Conservation (phyloP, 2,797 vertebrate genomes). For the Ambastaia sidthimunki region DNA sequence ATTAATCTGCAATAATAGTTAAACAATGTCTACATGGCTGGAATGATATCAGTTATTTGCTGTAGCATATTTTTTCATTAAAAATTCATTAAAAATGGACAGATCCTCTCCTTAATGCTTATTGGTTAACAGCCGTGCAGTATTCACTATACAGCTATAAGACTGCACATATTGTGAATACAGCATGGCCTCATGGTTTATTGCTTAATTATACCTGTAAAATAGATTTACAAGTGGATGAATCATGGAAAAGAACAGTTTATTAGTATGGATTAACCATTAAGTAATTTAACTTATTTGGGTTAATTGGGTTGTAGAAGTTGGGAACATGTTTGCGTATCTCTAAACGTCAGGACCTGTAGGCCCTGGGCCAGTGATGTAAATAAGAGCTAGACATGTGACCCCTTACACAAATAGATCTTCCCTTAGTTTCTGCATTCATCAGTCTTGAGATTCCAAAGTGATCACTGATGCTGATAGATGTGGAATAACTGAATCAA, state of each 20-base stretch:
- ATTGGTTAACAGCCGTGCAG: too few species aligned
- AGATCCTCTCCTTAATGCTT: too few species aligned
- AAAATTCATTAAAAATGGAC: neutral
- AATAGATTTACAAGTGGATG: too few species aligned
- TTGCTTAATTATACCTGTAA: too few species aligned
- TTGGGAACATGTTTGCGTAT: neutral
- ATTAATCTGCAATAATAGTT: neutral
- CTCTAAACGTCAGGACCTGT: neutral
- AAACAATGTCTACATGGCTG: neutral
- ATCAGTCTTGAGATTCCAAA: neutral
- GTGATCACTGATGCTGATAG: constrained; percentile 16
- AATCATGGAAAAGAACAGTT: too few species aligned
- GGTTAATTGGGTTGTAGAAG: neutral
- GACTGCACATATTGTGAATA: too few species aligned
- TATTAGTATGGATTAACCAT: neutral
- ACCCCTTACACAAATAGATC: constrained; percentile 42
- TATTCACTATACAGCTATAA: too few species aligned
- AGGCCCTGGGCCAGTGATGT: constrained; percentile 37
- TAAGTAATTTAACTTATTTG: neutral
- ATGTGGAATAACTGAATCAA: neutral
- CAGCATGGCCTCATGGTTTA: too few species aligned
- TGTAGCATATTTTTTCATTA: neutral
- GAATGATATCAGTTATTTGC: neutral
- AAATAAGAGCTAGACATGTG: constrained; percentile 24
- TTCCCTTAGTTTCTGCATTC: constrained; percentile 19